A percentile compares a stretch with the other conserved stretches of the same genome.
Conservation (phyloP, 2,113 vertebrate genomes). For the Dicrurus megarhynchus region DNA sequence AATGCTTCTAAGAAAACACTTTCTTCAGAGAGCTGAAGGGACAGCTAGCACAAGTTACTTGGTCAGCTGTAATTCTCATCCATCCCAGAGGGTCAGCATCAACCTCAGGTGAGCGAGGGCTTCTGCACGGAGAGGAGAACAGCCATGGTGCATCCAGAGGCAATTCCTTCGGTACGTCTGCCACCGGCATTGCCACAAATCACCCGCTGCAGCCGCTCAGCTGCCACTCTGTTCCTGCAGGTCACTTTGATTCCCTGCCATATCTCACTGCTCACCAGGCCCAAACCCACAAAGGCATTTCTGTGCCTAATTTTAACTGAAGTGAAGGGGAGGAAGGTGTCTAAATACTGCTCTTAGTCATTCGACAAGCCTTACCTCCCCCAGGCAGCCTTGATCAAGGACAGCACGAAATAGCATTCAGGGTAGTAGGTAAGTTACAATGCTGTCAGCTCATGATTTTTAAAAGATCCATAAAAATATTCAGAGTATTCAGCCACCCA, state of each 20-base stretch:
- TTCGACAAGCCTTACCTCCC: not conserved
- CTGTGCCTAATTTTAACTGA: slow-evolving; percentile 38
- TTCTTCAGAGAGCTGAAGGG: not conserved
- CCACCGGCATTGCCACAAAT: not conserved
- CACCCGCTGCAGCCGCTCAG: fast-evolving
- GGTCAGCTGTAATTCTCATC: not conserved
- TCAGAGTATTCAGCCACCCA: not conserved
- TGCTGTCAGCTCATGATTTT: not conserved
- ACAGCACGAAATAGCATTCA: not conserved
- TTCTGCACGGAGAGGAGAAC: fast-evolving
- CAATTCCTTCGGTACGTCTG: fast-evolving
- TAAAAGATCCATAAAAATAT: not conserved
- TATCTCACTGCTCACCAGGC: not conserved
- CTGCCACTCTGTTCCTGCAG: fast-evolving
- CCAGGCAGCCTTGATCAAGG: not conserved
- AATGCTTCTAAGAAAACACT: not conserved
- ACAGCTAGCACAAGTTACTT: not conserved
- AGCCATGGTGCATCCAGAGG: fast-evolving
- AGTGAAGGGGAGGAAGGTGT: slow-evolving; percentile 4
- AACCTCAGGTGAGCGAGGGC: not conserved
- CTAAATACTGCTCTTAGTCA: slow-evolving; percentile 22
- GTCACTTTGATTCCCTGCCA: not conserved
- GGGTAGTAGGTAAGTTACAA: not conserved
- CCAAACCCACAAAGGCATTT: not conserved
- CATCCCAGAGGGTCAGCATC: not conserved